Evolutionary conservation across 2,113 vertebrate genomes (phyloP).

Genomic region (Thalassoma bifasciatum): DNA sequence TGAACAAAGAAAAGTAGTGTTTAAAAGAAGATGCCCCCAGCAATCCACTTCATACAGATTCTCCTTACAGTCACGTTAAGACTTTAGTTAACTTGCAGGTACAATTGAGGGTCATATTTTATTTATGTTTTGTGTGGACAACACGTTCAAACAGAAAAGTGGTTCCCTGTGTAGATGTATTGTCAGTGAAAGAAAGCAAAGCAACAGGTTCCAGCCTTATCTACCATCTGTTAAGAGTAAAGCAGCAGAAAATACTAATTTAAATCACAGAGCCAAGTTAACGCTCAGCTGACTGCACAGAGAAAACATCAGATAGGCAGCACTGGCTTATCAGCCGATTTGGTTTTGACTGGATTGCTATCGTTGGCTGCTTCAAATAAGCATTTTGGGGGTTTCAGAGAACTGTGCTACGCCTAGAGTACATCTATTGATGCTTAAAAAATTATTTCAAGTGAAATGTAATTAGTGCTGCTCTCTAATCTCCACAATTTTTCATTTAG

Average conservation of each 20-base stretch:
- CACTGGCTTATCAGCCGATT: slow-evolving; percentile 50
- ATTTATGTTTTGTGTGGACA: no score
- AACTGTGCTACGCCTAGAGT: slow-evolving; percentile 23
- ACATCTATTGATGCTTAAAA: slow-evolving; percentile 15
- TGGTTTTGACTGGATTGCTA: slow-evolving; percentile 54
- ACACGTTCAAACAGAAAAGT: neutral
- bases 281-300: slow-evolving; percentile 71
- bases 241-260: slow-evolving; percentile 76
- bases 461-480: slow-evolving; percentile 8
- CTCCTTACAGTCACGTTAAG: no score
- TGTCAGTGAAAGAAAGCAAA: slow-evolving; percentile 32
- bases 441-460: slow-evolving; percentile 20
- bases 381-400: slow-evolving; percentile 43
- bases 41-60: no score
- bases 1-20: no score
- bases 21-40: no score
- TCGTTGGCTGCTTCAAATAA: slow-evolving; percentile 56
- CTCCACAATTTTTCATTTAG: slow-evolving; percentile 3
- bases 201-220: slow-evolving; percentile 65
- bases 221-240: slow-evolving; percentile 78
- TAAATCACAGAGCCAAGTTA: slow-evolving; percentile 77
- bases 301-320: slow-evolving; percentile 64
- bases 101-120: no score
- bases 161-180: neutral
- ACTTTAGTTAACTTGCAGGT: no score